Evolutionary conservation across 1,140 invertebrate genomes (phyloP), one percentile per base, ranked within the genome.

Genomic region (Drosophila sturtevanti): DNA sequence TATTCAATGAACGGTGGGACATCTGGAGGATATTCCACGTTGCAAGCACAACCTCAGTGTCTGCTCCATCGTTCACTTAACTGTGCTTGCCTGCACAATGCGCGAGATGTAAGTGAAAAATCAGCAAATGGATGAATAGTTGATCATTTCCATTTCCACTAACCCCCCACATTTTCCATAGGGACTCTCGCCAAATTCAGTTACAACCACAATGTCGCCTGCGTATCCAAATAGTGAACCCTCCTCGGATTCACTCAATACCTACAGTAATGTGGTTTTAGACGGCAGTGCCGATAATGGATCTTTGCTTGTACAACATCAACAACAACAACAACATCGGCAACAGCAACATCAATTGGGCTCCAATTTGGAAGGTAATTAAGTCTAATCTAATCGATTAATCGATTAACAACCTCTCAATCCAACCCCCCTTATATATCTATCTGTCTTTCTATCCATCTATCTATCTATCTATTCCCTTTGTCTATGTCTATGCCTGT

Each of bases 221-320:
- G 94, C 94, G 37, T 95, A 95, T 89, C 94, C 94, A 14, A 94
- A 94, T 68, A 94, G 92, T 59, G 94, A 95, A 81, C 93, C 94
- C 11, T 94, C 93, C 14, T 93, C 94, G 24, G 93, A 94, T 73
- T 92, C 93, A 4, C 69, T 94, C 18, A 92, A 80, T 82, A 93
- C 89, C 78, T 92, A 90, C 73, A 82, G 86, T 71, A 91, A 87
- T 63, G 85, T 91, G 16, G 68, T 90, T 44, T 62, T 91, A 6
- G 90, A 91, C 60, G 77, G 60, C 18, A 51, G 75, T 37, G 24
- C 72, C 21, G 90, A 86, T 37, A 76, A 68, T 63, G 70, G 52
- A 18, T 58, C 68, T 2, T 44, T 91, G n/a, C 59, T 91, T n/a
- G 75, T 86, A 14, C 91, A 91, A 52, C n/a, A n/a, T n/a, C 91